Base-by-base conservation (phyloP, 35 echinoderm and acorn worm genomes). In the Nesometra sesokonis region DNA sequence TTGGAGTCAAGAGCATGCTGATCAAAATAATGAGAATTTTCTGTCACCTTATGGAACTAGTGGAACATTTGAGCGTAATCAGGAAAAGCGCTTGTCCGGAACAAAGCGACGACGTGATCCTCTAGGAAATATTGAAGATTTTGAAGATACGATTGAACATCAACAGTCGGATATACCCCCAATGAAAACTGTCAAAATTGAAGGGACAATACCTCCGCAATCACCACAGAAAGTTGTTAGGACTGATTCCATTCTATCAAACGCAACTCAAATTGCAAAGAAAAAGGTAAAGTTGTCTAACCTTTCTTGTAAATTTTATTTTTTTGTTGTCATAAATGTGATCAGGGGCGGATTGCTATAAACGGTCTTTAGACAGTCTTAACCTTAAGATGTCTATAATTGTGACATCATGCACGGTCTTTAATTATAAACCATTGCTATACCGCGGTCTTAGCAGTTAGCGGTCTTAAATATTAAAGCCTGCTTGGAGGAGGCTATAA, bases 231-330 rank as follows among this genome's bases (percentile, higher is more conserved):
- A 81, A 29, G 78, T 93, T 17, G 85, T 90, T 36, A 88, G 94
- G 78, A 93, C 77, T 93, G 94, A 97, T 47, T 93, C 94, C 5
- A 86, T 93, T 17, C 37, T 97, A 0, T 97, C 94, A 33, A 90
- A 97, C 40, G 90, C 93, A 77, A 57, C 93, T 32, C 86, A 88
- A 86, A 88, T 93, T 43, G 88, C 93, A 39, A 97, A 91, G 82
- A 93, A 85, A 78, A 93, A 89, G 88, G 94, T 97, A 89, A 84
- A 43, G 38, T 43, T 7, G 5, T 43, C 4, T 43, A 43, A 43
- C 38, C 4, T 43, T 43, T 43, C 15, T 43, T 43, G 15, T 43
- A 43, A 43, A 7, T 43, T 4, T 15, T 43, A 43, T n/a, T n/a
- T n/a, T n/a, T n/a, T n/a, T n/a, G n/a, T n/a, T n/a, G n/a, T n/a